Evolutionary conservation across 2,888 invertebrate species (phyloP).

Genomic region (Tethea ocularis): DNA sequence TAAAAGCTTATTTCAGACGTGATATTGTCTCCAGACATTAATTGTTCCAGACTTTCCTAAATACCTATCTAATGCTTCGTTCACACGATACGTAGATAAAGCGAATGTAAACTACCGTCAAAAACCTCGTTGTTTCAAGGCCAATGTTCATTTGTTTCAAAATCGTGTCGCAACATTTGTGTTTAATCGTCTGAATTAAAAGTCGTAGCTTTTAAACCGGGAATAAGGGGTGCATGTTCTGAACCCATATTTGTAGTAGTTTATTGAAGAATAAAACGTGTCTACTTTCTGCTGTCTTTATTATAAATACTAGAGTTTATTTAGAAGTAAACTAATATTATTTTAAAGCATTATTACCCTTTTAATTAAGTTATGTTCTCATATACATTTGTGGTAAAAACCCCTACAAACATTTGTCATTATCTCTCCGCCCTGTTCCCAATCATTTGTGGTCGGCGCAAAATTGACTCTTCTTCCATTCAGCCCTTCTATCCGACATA

Average conservation of each 20-base stretch:
- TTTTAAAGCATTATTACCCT: no score
- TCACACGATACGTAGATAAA: neutral
- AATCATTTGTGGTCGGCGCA: no score
- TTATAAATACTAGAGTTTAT: neutral
- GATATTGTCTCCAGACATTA: neutral
- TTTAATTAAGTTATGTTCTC: no score
- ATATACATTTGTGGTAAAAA: no score
- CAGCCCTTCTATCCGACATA: no score
- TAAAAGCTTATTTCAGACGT: neutral
- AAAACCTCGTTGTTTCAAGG: slow-evolving; percentile 1
- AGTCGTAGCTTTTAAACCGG: neutral
- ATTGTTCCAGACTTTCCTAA: neutral
- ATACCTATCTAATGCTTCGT: neutral
- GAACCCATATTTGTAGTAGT: neutral
- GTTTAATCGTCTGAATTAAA: neutral
- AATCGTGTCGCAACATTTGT: neutral
- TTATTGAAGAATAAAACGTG: neutral
- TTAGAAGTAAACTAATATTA: neutral
- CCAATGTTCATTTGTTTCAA: neutral
- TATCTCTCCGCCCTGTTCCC: no score
- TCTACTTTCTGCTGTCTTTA: neutral
- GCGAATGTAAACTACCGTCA: neutral
- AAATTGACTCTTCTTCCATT: no score
- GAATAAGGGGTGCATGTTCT: neutral
- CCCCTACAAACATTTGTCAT: no score